Evolutionary conservation across 2,888 invertebrate species (phyloP), one percentile per base, ranked within the genome.

Genomic region (Lysandra coridon): DNA sequence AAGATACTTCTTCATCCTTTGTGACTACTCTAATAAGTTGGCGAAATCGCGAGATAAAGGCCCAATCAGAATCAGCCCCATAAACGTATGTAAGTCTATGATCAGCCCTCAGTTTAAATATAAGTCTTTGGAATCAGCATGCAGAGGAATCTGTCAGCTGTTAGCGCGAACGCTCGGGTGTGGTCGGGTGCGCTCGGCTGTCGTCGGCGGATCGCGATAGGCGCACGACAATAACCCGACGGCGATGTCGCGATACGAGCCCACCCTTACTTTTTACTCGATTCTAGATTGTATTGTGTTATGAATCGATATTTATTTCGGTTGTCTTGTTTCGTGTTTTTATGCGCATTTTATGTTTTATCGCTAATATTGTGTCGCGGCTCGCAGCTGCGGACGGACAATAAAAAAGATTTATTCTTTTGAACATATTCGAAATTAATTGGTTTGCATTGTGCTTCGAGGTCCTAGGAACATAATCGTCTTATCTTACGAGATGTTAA

Each of bases 231-330:
- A 92, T 90, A 89, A 87, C 87, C 88, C 85, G 90, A 91, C 90
- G 89, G 83, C 89, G 88, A 89, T 88, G 85, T 86, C 84, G 83
- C 83, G 85, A 90, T 90, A 91, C 92, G 92, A 92, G 91, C 89
- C 86, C 90, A 89, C 90, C 90, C 89, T 89, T 88, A 88, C 90
- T 87, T 88, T 87, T 92, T 91, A 88, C 88, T 88, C 90, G 92
- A 92, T 93, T 89, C 84, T 85, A 87, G 91, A 93, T 93, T 93
- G 92, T 92, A 94, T 93, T 94, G 93, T 92, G 88, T 92, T 92
- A 93, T 91, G 89, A 92, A 90, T 91, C 90, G 90, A 91, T 91
- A 92, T 92, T 91, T 91, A 91, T 92, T 92, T 92, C 89, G 90
- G 88, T 87, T 88, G 87, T 88, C 87, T 86, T 86, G 85, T 85